Evolutionary conservation across 2,888 invertebrate species (phyloP).

Genomic region (Ephialtes manifestator): DNA sequence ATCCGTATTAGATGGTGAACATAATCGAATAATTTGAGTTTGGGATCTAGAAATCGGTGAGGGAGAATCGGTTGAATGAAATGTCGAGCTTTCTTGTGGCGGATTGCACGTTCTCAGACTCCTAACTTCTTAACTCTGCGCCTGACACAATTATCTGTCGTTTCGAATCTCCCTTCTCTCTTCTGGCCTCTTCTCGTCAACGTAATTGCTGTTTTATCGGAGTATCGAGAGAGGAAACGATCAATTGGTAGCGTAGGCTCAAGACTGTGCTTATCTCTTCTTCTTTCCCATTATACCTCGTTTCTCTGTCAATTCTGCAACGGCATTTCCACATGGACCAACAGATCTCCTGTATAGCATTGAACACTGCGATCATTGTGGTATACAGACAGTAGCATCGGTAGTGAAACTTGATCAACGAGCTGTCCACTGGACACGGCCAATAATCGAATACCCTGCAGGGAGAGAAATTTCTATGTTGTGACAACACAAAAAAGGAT

Average conservation of each 20-base stretch:
- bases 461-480: no score
- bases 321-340: constrained; percentile 25
- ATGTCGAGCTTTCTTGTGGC: constrained; percentile 40
- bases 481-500: no score
- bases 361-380: constrained; percentile 5
- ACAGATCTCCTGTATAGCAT: constrained; percentile 17
- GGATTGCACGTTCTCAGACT: constrained; percentile 33
- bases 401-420: constrained; percentile 10
- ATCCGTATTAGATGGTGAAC: background rate
- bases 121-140: constrained; percentile 35
- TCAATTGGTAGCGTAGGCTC: constrained; percentile 35
- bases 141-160: constrained; percentile 45
- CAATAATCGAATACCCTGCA: background rate
- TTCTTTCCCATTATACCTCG: constrained; percentile 4
- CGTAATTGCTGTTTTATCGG: constrained; percentile 51
- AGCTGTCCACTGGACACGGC: constrained; percentile 6
- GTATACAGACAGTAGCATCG: background rate
- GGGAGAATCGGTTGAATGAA: constrained; percentile 22
- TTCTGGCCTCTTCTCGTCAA: constrained; percentile 25
- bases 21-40: constrained; percentile 2
- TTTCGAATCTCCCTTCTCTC: constrained; percentile 11
- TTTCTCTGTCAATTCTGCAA: constrained; percentile 31
- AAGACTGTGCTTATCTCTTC: constrained; percentile 38
- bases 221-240: constrained; percentile 38
- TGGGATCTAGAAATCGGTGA: background rate